phyloP scores from a whole-genome alignment of 2,888 invertebrate genomes.

The Caenorhabditis sp. region DNA sequence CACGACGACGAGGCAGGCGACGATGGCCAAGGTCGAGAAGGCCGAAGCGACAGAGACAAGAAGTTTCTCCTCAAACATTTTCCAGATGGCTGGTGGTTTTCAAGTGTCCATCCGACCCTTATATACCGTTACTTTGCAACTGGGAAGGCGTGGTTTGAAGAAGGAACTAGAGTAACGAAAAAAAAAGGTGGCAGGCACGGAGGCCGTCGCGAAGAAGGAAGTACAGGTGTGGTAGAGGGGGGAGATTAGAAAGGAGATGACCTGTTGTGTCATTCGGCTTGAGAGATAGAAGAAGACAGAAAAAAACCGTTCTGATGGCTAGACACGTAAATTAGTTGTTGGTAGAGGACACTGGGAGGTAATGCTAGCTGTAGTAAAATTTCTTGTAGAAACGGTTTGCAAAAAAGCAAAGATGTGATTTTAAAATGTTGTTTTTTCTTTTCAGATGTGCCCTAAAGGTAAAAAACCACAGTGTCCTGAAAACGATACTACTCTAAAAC shows the following conservation, averaged over 20 bases:
- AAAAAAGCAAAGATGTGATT: no score
- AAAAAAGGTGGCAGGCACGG: conserved; percentile 46
- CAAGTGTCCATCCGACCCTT: conserved; percentile 2
- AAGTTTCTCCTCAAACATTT: conserved; percentile 75
- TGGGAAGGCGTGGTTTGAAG: conserved; percentile 42
- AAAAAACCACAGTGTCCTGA: no score
- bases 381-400: not conserved
- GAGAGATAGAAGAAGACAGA: conserved; percentile 31
- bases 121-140: conserved; percentile 37
- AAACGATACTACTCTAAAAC: no score
- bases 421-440: no score
- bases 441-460: no score
- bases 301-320: conserved; percentile 35
- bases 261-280: not conserved
- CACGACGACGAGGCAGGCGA: conserved; percentile 78
- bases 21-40: conserved; percentile 72
- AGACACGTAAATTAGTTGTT: conserved; percentile 11
- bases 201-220: conserved; percentile 50
- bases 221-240: conserved; percentile 17
- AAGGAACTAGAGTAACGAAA: conserved; percentile 50
- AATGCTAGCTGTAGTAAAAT: not conserved
- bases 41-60: conserved; percentile 71
- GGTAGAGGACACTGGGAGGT: not conserved
- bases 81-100: conserved; percentile 40
- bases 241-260: conserved; percentile 38